Percentiles rank a stretch among this genome's conserved stretches.
phyloP scores from a whole-genome alignment of 92 coral and sea anemone genomes.

The Parazoanthus swiftii region DNA sequence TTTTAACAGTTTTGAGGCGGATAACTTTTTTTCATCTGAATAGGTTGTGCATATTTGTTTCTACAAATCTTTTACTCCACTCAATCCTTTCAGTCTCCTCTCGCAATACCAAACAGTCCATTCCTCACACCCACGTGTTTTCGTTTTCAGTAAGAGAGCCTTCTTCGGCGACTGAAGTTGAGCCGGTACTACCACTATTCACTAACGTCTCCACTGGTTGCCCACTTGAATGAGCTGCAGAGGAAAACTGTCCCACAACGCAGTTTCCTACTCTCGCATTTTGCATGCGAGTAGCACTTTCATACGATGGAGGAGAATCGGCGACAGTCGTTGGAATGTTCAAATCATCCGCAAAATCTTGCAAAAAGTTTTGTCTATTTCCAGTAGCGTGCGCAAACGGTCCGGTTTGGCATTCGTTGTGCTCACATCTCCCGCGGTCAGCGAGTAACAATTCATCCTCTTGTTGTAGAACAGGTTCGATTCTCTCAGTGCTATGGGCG shows the following conservation, averaged over 20 bases:
- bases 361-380: neutral
- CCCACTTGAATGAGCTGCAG: neutral
- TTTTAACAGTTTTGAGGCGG: too few species aligned
- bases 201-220: neutral
- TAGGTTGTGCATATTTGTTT: too few species aligned
- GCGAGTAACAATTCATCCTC: neutral
- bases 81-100: too few species aligned
- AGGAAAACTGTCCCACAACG: neutral
- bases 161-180: too few species aligned
- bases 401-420: neutral
- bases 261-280: neutral
- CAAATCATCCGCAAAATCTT: neutral
- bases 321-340: neutral
- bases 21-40: too few species aligned
- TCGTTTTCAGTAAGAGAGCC: too few species aligned
- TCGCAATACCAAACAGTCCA: too few species aligned
- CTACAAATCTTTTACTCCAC: too few species aligned
- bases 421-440: neutral
- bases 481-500: neutral
- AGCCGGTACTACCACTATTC: too few species aligned
- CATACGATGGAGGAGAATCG: slow-evolving; percentile 10
- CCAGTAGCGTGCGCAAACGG: neutral
- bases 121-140: too few species aligned
- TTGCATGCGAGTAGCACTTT: neutral
- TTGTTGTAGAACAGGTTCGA: neutral